A percentile compares a stretch with the other conserved stretches of the same genome.
Evolutionary conservation across 2,888 invertebrate genomes (phyloP).

Genomic region (Rapana venosa): DNA sequence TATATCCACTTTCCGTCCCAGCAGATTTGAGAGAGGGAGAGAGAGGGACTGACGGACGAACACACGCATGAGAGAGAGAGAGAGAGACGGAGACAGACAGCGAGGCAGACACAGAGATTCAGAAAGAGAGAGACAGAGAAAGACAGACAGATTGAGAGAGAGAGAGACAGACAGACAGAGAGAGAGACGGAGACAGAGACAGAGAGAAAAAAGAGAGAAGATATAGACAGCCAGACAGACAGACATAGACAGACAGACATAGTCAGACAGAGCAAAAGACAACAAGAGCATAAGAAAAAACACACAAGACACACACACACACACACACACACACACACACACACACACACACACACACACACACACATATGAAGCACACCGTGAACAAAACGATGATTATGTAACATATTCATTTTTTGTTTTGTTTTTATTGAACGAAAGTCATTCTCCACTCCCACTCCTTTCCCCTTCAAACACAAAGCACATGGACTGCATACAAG

Average conservation of each 20-base stretch:
- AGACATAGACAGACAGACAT: not conserved
- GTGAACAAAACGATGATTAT: not conserved
- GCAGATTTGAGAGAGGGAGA: no score
- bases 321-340: no score
- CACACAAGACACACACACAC: not conserved
- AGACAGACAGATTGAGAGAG: no score
- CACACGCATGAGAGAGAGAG: no score
- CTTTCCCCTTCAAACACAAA: not conserved
- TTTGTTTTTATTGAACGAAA: slow-evolving; percentile 2
- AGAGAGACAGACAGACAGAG: not conserved
- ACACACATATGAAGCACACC: not conserved
- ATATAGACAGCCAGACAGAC: not conserved
- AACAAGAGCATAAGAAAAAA: not conserved
- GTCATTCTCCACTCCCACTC: not conserved
- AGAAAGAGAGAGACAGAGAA: no score
- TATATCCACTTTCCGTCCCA: no score
- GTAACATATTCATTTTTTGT: not conserved
- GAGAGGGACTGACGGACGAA: no score
- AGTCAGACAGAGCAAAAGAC: not conserved
- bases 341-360: no score
- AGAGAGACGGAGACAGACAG: no score
- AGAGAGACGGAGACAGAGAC: not conserved
- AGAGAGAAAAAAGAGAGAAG: not conserved
- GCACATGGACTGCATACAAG: not conserved
- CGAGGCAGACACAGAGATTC: no score